Percentiles rank a stretch among this genome's conserved stretches.
phyloP scores from a whole-genome alignment of 1,140 invertebrate species.

The Monomorium pharaonis region DNA sequence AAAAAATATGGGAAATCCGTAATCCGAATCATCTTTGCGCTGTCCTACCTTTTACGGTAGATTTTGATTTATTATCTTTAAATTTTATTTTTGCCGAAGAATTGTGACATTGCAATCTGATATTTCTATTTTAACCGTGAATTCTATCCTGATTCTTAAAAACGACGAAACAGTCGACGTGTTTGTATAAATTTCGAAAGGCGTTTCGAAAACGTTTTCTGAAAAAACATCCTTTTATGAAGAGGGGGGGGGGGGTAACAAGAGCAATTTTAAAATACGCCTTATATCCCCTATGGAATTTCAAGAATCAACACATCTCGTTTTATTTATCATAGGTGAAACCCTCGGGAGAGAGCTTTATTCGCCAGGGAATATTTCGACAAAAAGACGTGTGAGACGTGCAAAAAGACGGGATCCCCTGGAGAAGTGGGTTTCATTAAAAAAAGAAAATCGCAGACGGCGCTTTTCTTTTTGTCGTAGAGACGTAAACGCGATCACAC shows the following conservation, averaged over 20 bases:
- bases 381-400: not conserved
- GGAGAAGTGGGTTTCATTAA: not conserved
- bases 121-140: not conserved
- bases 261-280: not conserved
- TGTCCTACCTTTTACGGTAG: not conserved
- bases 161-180: not conserved
- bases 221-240: not conserved
- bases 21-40: not conserved
- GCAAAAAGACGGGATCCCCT: not conserved
- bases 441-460: not conserved
- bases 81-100: not conserved
- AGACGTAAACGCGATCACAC: conserved; percentile 8
- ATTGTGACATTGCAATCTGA: not conserved
- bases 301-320: not conserved
- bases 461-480: not conserved
- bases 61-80: not conserved
- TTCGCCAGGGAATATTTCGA: not conserved
- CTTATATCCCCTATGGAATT: not conserved
- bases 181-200: not conserved
- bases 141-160: not conserved
- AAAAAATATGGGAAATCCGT: not conserved
- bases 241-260: not conserved
- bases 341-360: not conserved
- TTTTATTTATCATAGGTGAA: not conserved
- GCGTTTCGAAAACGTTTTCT: not conserved